A percentile compares a stretch with the other conserved stretches of the same genome.
phyloP scores from a whole-genome alignment of 2,888 invertebrate species.

The Seira musarum region DNA sequence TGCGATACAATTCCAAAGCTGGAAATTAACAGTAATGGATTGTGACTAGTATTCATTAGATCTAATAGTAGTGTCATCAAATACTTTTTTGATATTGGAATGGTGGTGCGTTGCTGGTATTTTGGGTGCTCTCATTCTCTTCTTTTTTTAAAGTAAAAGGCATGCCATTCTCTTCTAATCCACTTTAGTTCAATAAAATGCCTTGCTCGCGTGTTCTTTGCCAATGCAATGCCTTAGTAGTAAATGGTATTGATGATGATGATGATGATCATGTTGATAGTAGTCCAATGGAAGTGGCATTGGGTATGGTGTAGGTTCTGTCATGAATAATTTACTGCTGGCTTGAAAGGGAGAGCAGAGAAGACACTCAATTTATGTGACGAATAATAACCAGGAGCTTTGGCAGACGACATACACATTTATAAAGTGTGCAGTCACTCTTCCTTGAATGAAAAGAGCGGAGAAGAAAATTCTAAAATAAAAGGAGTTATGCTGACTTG shows the following conservation, averaged over 20 bases:
- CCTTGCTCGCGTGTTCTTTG: neutral
- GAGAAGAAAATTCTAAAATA: constrained; percentile 35
- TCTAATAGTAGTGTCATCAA: constrained; percentile 31
- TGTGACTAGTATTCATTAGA: constrained; percentile 16
- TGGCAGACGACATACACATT: constrained; percentile 54
- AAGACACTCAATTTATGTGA: constrained; percentile 60
- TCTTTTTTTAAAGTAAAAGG: neutral
- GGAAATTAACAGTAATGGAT: constrained; percentile 38
- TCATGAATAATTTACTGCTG: constrained; percentile 63
- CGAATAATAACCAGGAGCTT: constrained; percentile 59
- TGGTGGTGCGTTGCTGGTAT: neutral
- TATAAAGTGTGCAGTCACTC: constrained; percentile 43
- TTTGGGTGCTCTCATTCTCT: constrained; percentile 12
- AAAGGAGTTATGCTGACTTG: constrained; percentile 47
- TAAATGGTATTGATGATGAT: neutral
- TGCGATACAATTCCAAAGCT: neutral
- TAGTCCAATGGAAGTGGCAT: constrained; percentile 36
- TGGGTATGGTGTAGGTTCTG: constrained; percentile 30
- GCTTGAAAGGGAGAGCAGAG: constrained; percentile 50
- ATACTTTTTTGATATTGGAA: constrained; percentile 14
- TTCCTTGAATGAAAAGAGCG: constrained; percentile 8
- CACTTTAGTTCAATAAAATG: constrained; percentile 10
- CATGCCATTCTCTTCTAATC: constrained; percentile 12
- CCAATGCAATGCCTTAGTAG: neutral
- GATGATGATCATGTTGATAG: neutral